A percentile compares a stretch with the other conserved stretches of the same genome.
phyloP scores from a whole-genome alignment of 2,797 vertebrate genomes.

The Podargus strigoides region DNA sequence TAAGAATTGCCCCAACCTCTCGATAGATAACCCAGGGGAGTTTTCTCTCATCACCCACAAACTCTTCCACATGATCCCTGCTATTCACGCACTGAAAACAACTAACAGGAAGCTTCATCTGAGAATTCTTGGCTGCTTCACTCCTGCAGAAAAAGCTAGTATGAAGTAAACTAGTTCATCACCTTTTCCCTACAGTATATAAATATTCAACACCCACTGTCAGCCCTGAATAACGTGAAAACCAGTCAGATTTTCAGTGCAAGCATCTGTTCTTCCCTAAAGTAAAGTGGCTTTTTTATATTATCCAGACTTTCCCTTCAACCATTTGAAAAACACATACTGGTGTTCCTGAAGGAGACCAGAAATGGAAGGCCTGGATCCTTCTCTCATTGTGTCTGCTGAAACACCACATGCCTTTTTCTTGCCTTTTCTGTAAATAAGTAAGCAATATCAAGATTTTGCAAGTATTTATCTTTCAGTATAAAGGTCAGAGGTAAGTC shows the following conservation, averaged over 20 bases:
- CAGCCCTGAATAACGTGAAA: slow-evolving; percentile 33
- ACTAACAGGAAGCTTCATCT: slow-evolving; percentile 31
- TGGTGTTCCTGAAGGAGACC: background rate
- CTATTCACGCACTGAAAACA: slow-evolving; percentile 11
- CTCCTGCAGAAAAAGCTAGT: slow-evolving; percentile 28
- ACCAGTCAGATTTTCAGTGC: slow-evolving; percentile 42
- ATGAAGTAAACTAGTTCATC: slow-evolving; percentile 45
- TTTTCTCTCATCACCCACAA: slow-evolving; percentile 35
- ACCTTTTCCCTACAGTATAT: slow-evolving; percentile 48
- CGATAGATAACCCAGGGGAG: background rate
- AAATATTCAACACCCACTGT: slow-evolving; percentile 65
- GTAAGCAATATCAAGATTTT: background rate
- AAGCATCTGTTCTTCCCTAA: slow-evolving; percentile 46
- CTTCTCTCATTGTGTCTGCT: background rate
- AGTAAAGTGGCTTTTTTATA: background rate
- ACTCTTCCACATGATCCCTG: slow-evolving; percentile 12
- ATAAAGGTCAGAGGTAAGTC: background rate
- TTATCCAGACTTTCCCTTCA: background rate
- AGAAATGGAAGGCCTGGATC: background rate
- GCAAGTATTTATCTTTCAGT: background rate
- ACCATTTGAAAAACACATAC: background rate
- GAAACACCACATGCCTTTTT: background rate
- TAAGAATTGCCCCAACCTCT: background rate
- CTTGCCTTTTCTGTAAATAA: background rate
- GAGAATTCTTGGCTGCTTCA: slow-evolving; percentile 37